Conservation (phyloP, 2,888 invertebrate species). For the Frankliniella intonsa region DNA sequence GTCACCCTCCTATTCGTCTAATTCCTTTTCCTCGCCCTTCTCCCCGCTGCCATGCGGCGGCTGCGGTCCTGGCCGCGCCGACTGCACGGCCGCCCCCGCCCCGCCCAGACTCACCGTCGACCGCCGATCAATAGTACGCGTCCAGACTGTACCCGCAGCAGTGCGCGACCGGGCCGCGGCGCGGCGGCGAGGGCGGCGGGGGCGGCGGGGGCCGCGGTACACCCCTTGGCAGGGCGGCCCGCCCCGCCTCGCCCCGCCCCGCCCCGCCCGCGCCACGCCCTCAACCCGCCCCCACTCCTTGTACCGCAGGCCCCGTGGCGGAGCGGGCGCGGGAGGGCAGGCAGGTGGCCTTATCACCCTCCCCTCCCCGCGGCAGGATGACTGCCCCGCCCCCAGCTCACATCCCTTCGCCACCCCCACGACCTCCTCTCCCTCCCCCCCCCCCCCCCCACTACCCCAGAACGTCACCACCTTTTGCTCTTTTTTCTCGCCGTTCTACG, state of each 20-base stretch:
- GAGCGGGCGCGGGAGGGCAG: background rate
- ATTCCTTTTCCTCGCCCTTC: background rate
- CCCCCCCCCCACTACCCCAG: too few species aligned
- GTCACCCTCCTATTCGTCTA: background rate
- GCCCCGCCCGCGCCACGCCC: background rate
- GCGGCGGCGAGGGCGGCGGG: background rate
- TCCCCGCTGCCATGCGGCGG: background rate
- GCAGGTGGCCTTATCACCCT: background rate
- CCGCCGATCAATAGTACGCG: background rate
- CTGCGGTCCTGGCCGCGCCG: background rate
- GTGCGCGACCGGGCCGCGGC: background rate
- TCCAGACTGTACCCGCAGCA: slow-evolving; percentile 2
- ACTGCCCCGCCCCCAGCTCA: background rate
- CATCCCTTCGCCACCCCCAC: too few species aligned
- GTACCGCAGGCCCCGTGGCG: background rate
- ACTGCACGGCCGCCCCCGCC: background rate
- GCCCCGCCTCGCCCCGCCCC: background rate
- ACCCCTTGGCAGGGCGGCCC: background rate
- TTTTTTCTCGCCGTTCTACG: slow-evolving; percentile 28
- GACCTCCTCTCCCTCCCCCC: slow-evolving; percentile 29
- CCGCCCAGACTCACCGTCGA: background rate
- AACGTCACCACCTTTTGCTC: background rate
- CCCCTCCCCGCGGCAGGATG: too few species aligned
- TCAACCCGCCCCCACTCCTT: background rate
- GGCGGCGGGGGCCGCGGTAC: background rate